Percentiles rank a stretch among this genome's conserved stretches.
Conservation (phyloP, 1,140 invertebrate genomes). For the Dinoponera quadriceps region DNA sequence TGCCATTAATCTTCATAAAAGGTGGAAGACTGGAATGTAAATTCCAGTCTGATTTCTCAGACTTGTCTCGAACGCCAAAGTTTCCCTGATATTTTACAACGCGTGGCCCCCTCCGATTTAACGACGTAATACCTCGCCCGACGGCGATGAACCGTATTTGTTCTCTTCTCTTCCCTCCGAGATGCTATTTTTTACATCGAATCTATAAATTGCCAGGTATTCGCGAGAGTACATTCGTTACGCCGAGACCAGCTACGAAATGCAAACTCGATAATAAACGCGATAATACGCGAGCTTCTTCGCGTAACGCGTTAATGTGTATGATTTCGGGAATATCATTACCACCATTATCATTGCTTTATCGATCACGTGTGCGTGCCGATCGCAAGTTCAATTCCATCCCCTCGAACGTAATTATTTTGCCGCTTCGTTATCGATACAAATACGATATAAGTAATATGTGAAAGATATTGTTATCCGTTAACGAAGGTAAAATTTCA, state of each 20-base stretch:
- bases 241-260: conserved; percentile 1
- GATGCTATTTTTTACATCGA: neutral
- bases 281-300: too few species aligned
- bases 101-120: too few species aligned
- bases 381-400: conserved; percentile 36
- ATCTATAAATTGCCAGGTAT: neutral
- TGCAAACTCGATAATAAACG: neutral
- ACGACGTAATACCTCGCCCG: neutral
- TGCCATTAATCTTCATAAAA: conserved; percentile 24
- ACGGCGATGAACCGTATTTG: neutral
- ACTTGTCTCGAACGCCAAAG: neutral
- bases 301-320: too few species aligned
- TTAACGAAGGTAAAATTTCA: neutral
- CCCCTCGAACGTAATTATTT: conserved; percentile 22
- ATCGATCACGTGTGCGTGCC: neutral
- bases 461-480: neutral
- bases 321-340: too few species aligned
- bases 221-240: too few species aligned
- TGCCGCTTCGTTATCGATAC: neutral
- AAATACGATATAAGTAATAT: neutral
- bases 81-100: neutral
- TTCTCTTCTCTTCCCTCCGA: neutral
- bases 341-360: neutral
- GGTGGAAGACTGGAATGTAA: neutral
- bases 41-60: neutral